phyloP scores from a whole-genome alignment of 2,797 vertebrate species.

The Coccyzus lansbergi region DNA sequence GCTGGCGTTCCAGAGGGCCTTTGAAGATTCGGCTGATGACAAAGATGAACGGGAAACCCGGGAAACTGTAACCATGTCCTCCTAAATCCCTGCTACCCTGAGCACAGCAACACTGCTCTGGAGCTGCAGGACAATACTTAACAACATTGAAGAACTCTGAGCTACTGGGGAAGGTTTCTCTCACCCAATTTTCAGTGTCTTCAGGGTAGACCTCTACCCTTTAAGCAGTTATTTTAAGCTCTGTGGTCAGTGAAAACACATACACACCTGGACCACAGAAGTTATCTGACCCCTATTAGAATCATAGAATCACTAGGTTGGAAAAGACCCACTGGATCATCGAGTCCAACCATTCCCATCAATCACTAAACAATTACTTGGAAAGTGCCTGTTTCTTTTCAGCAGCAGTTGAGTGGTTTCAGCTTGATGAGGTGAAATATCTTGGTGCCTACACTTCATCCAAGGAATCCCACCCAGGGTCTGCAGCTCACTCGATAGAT shows the following conservation, averaged over 20 bases:
- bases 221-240: not conserved
- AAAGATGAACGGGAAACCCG: constrained; percentile 37
- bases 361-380: too few species aligned
- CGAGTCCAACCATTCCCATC: too few species aligned
- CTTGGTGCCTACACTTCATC: not conserved
- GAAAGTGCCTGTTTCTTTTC: not conserved
- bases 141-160: not conserved
- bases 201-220: not conserved
- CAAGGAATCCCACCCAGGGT: not conserved
- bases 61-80: constrained; percentile 40
- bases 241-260: not conserved
- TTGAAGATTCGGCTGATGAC: constrained; percentile 52
- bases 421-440: not conserved
- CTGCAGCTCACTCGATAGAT: not conserved
- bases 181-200: not conserved
- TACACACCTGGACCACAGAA: not conserved
- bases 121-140: not conserved
- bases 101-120: not conserved
- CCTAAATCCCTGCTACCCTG: not conserved
- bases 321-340: too few species aligned
- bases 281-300: not conserved
- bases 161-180: not conserved
- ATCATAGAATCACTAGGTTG: too few species aligned
- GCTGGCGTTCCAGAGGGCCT: constrained; percentile 61
- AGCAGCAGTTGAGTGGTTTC: not conserved